Conservation (phyloP, 2,797 vertebrate genomes). For the Gymnothorax reevesii region DNA sequence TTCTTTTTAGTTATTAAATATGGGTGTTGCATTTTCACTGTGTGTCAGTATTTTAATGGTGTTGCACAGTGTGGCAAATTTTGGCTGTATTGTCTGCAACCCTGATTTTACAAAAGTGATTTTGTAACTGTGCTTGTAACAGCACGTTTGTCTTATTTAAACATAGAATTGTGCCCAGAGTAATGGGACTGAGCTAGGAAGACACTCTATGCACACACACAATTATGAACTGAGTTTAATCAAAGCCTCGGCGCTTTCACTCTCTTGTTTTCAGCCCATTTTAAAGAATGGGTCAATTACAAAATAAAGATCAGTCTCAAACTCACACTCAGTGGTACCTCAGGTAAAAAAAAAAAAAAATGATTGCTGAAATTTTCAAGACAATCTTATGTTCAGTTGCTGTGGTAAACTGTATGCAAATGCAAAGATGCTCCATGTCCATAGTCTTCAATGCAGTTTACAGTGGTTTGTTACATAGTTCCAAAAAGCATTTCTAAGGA, state of each 20-base stretch:
- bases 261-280: constrained; percentile 43
- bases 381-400: constrained; percentile 17
- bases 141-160: neutral
- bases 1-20: no score
- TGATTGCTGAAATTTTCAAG: constrained; percentile 12
- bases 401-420: neutral
- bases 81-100: neutral
- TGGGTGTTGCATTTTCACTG: no score
- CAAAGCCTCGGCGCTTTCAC: constrained; percentile 50
- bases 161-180: neutral
- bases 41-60: neutral
- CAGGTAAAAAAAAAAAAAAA: constrained; percentile 32
- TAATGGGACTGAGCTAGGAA: neutral
- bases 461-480: neutral
- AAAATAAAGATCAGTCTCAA: constrained; percentile 52
- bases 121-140: neutral
- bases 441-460: neutral
- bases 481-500: neutral
- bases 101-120: neutral
- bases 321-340: constrained; percentile 53
- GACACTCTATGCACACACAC: constrained; percentile 17
- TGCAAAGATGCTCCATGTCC: neutral
- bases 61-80: neutral
- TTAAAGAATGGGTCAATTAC: constrained; percentile 26
- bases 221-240: constrained; percentile 52